Percentiles rank a stretch among this genome's conserved stretches.
Conservation (phyloP, 1,140 invertebrate species). For the Lepidurus couesii region DNA sequence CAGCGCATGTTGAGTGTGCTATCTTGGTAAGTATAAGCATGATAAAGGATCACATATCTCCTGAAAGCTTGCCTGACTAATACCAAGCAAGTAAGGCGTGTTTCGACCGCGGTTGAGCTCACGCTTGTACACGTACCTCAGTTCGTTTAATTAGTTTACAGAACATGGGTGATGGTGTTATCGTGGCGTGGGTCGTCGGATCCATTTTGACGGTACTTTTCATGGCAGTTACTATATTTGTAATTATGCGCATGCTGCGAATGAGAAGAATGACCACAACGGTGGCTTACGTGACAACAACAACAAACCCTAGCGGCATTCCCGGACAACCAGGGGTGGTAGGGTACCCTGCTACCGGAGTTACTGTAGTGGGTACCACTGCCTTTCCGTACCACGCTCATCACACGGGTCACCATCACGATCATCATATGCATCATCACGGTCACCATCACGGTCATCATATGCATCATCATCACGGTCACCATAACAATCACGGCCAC, state of each 20-base stretch:
- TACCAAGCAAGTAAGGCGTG: too few species aligned
- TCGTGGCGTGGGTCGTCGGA: neutral
- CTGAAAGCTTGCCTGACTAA: too few species aligned
- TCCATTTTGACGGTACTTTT: neutral
- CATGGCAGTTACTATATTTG: neutral
- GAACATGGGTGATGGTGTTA: neutral
- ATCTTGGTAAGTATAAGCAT: too few species aligned
- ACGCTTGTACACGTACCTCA: too few species aligned
- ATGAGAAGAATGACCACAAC: neutral
- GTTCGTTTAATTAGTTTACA: neutral
- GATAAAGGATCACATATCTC: too few species aligned
- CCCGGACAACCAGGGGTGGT: neutral
- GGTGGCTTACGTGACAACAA: neutral
- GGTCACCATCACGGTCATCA: neutral
- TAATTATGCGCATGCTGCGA: neutral
- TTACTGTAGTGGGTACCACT: neutral
- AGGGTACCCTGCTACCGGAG: neutral
- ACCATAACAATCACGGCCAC: neutral
- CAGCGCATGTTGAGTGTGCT: too few species aligned
- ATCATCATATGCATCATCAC: neutral
- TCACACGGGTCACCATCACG: neutral
- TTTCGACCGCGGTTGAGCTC: too few species aligned
- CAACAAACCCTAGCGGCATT: neutral
- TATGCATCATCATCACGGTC: neutral
- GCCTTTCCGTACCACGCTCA: neutral